Evolutionary conservation across 92 coral and sea anemone genomes (phyloP).

Genomic region (Umimayanthus kanabou): DNA sequence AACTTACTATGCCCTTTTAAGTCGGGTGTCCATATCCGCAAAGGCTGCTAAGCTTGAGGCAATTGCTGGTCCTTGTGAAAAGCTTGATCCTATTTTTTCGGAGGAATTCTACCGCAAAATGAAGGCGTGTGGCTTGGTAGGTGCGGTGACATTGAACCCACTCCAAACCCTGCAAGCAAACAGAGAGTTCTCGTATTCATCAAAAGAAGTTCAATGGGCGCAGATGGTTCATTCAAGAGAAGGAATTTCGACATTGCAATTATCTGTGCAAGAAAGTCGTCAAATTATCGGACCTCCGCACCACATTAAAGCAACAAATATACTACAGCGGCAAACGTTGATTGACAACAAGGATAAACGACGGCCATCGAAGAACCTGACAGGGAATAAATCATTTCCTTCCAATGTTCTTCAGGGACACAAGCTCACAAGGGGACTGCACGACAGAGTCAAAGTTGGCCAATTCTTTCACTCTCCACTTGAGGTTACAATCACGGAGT

Average conservation of each 20-base stretch:
- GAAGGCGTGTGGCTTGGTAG: conserved; percentile 49
- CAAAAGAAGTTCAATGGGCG: conserved; percentile 37
- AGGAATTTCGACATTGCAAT: neutral
- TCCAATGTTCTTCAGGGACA: conserved; percentile 2
- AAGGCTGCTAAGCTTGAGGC: conserved; percentile 45
- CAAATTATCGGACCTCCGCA: conserved; percentile 46
- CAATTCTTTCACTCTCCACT: conserved; percentile 15
- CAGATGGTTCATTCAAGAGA: neutral
- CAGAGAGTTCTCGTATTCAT: conserved; percentile 30
- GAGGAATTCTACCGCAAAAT: conserved; percentile 48
- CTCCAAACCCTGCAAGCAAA: conserved; percentile 38
- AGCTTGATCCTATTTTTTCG: conserved; percentile 31
- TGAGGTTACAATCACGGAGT: conserved; percentile 41
- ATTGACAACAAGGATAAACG: neutral
- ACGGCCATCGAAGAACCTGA: neutral
- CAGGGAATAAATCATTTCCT: neutral
- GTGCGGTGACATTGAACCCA: conserved; percentile 28
- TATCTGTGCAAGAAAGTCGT: conserved; percentile 42
- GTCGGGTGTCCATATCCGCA: conserved; percentile 34
- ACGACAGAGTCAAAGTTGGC: conserved; percentile 26
- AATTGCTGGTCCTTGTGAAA: conserved; percentile 45
- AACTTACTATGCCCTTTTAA: conserved; percentile 7
- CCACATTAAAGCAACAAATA: conserved; percentile 19
- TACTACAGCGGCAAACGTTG: neutral
- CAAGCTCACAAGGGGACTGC: conserved; percentile 22